Evolutionary conservation across 1,140 invertebrate genomes (phyloP), one percentile per base, ranked within the genome.

Genomic region (Heliothis virescens): DNA sequence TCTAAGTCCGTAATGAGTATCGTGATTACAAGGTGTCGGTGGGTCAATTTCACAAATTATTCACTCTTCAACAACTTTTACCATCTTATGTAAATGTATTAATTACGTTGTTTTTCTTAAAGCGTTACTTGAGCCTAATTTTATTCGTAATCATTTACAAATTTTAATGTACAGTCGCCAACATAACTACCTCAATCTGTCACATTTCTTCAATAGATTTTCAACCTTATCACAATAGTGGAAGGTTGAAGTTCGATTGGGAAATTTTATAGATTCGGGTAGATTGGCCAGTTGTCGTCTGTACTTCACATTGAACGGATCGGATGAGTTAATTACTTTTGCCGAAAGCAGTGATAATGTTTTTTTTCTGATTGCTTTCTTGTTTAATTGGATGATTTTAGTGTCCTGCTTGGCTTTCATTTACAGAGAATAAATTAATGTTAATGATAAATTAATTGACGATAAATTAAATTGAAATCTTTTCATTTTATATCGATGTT

Each of bases 261-360:
- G n/a, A n/a, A n/a, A n/a, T n/a, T n/a, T n/a, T n/a, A n/a, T n/a
- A n/a, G n/a, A n/a, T n/a, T 26, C 21, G 21, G 21, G 21, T 1
- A 26, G 21, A 26, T 26, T 26, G 21, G 2, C 21, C 21, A 26
- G 21, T 26, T 26, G 21, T 26, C 21, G 21, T 59, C 1, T 26
- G 21, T 26, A 26, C 21, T 21, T 59, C 21, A 21, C 18, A 59
- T 59, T 21, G 55, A 57, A 26, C 13, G 21, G 21, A 21, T 60
- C 26, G 57, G 18, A 57, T 57, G 21, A 60, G 26, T 60, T 60
- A 60, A 60, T 60, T 60, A 60, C 21, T 60, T 60, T 60, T 29
- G 57, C 57, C 57, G 21, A 60, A 29, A 60, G 57, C 21, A 18
- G 21, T 15, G 57, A 29, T 60, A 29, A 29, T 60, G 18, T 60